Evolutionary conservation across 2,888 invertebrate species (phyloP).

Genomic region (Caenorhabditis sp.): DNA sequence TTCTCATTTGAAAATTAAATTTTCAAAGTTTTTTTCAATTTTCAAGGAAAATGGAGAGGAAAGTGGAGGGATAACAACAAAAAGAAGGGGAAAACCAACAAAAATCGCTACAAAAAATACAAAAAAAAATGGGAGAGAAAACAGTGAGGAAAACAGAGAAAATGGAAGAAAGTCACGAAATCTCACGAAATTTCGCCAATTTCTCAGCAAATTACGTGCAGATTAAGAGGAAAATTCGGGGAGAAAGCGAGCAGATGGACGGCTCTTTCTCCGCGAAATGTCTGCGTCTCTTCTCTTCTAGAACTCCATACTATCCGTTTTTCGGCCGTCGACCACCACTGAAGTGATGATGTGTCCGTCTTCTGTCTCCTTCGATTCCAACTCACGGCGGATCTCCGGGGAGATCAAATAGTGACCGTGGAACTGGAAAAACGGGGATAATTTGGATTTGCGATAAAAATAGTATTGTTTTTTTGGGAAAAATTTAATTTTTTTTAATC

Average conservation of each 20-base stretch:
- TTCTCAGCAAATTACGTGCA: conserved; percentile 22
- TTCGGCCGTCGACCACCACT: conserved; percentile 59
- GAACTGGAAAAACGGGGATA: conserved; percentile 63
- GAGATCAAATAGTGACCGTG: conserved; percentile 88
- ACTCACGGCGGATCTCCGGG: conserved; percentile 91
- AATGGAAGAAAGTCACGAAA: neutral
- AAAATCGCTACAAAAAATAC: conserved; percentile 2
- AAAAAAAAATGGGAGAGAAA: conserved; percentile 7
- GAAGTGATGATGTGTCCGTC: conserved; percentile 69
- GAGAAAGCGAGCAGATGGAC: conserved; percentile 13
- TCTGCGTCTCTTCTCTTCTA: conserved; percentile 45
- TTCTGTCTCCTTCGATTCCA: conserved; percentile 89
- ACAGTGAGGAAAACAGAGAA: neutral
- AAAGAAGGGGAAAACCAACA: neutral
- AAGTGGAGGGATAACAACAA: conserved; percentile 4
- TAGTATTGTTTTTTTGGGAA: neutral
- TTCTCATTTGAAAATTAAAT: conserved; percentile 1
- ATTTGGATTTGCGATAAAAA: neutral
- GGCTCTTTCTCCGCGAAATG: neutral
- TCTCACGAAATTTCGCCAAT: neutral
- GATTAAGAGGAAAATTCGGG: conserved; percentile 10
- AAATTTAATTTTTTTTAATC: neutral
- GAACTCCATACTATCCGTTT: conserved; percentile 72
- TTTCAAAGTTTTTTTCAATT: too few species aligned
- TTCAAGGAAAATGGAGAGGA: neutral